Conservation (phyloP, 2,888 invertebrate genomes). For the Siphonodentalium dalli region DNA sequence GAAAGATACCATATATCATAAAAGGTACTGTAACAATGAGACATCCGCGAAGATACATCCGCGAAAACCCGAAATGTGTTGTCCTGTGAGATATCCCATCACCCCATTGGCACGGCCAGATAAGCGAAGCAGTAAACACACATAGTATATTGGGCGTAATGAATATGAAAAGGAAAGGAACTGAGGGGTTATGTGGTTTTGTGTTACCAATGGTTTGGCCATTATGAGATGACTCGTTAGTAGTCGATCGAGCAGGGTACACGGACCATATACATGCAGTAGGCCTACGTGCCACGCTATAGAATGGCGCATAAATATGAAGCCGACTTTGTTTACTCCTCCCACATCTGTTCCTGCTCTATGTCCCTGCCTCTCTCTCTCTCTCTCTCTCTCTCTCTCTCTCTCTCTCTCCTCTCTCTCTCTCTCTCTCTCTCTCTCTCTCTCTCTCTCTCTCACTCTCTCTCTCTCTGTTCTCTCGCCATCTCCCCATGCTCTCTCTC, state of each 20-base stretch:
- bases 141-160: no score
- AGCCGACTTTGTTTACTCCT: not conserved
- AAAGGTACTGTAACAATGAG: no score
- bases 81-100: no score
- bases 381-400: conserved; percentile 1
- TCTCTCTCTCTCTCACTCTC: not conserved
- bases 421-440: conserved; percentile 1
- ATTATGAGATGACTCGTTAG: not conserved
- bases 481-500: not conserved
- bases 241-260: not conserved
- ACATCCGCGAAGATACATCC: no score
- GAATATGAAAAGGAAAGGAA: no score
- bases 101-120: no score
- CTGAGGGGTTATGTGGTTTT: no score
- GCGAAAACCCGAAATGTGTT: no score
- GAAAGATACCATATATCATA: no score
- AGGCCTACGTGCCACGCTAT: not conserved
- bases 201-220: no score
- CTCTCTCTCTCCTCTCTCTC: not conserved
- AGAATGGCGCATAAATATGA: not conserved
- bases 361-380: not conserved
- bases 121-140: no score
- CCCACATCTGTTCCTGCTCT: not conserved
- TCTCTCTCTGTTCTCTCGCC: not conserved
- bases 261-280: not conserved